These are phyloP conservation scores for Hyposoter dolosus DNA, from an alignment of 2,888 invertebrate genomes.

Conservation along the genomic window DNA sequence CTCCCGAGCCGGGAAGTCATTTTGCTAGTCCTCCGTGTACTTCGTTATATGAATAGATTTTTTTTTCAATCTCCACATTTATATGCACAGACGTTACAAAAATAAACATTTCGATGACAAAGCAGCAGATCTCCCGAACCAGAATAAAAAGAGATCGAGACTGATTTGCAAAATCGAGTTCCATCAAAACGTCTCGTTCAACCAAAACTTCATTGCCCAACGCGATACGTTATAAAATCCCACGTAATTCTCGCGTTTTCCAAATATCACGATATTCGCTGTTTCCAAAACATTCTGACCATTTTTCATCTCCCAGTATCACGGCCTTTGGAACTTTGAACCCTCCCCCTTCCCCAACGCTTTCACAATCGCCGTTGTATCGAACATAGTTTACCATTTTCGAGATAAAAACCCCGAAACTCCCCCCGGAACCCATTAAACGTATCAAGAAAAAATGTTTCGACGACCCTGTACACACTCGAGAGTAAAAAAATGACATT, in stretches of 20 bases:
- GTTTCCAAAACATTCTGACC: background rate
- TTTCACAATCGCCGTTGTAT: slow-evolving; percentile 19
- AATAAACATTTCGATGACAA: slow-evolving; percentile 3
- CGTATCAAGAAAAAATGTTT: slow-evolving; percentile 25
- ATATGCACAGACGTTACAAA: background rate
- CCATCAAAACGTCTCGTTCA: background rate
- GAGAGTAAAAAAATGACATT: slow-evolving; percentile 5
- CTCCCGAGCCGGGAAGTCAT: slow-evolving; percentile 57
- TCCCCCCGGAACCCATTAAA: background rate
- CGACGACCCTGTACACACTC: background rate
- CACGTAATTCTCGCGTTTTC: background rate
- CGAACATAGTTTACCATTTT: slow-evolving; percentile 10
- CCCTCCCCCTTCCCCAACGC: background rate
- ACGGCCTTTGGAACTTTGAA: slow-evolving; percentile 15
- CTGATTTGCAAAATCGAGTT: background rate
- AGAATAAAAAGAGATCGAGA: background rate
- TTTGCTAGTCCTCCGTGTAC: slow-evolving; percentile 45
- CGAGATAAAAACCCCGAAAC: slow-evolving; percentile 25
- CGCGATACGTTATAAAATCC: background rate
- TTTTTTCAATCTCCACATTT: background rate
- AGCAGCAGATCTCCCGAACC: background rate
- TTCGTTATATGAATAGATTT: slow-evolving; percentile 1
- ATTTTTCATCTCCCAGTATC: background rate
- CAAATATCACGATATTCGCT: background rate
- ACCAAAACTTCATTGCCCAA: background rate